These are phyloP conservation scores for Kuschelorhynchus macadamiae DNA, from an alignment of 2,888 invertebrate genomes.

Conservation along the genomic window DNA sequence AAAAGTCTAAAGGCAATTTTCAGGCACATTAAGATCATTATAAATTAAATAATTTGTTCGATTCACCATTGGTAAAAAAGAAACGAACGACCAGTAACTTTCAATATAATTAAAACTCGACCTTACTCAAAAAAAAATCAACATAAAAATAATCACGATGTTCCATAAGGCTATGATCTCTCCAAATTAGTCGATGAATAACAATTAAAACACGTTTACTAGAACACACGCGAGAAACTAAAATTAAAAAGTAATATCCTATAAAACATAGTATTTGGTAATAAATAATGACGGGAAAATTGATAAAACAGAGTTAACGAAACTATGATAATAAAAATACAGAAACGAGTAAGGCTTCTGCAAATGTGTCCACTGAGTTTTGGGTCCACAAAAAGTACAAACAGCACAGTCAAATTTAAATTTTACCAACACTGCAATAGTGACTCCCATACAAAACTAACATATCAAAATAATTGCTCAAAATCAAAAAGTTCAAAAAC, in stretches of 20 bases:
- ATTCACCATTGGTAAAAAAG: no score
- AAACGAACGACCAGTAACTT: no score
- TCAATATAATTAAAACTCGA: no score
- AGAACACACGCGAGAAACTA: slow-evolving; percentile 61
- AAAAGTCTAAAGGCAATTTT: no score
- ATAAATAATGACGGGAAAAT: slow-evolving; percentile 59
- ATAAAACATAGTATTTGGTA: slow-evolving; percentile 64
- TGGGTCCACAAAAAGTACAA: slow-evolving; percentile 12
- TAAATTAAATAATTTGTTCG: no score
- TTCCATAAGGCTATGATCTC: slow-evolving; percentile 18
- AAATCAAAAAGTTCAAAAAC: no score
- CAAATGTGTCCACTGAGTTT: slow-evolving; percentile 51
- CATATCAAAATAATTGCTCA: no score
- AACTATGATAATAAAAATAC: slow-evolving; percentile 55
- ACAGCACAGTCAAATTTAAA: background rate
- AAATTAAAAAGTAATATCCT: slow-evolving; percentile 55
- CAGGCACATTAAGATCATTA: no score
- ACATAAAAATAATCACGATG: slow-evolving; percentile 18
- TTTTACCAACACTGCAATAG: no score
- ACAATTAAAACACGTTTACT: slow-evolving; percentile 58
- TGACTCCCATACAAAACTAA: no score
- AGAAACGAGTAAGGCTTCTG: slow-evolving; percentile 65
- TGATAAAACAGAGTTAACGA: slow-evolving; percentile 48
- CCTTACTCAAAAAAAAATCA: no score
- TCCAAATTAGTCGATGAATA: slow-evolving; percentile 16